Percentiles rank a stretch among this genome's conserved stretches.
These are phyloP conservation scores for Menidia menidia DNA, from an alignment of 2,797 vertebrate genomes.

Conservation along the genomic window DNA sequence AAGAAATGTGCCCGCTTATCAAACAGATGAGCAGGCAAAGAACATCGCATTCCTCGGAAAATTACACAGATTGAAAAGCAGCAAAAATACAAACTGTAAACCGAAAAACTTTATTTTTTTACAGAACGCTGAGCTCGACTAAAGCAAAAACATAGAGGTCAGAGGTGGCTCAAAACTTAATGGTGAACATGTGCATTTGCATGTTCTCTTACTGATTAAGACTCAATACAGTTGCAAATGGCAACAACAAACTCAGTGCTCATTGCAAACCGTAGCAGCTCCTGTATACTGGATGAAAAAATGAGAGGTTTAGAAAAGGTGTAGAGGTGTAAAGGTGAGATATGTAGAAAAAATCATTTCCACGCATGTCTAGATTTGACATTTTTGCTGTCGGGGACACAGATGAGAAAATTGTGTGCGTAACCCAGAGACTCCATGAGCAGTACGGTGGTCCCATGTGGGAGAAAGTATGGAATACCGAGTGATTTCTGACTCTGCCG, in stretches of 20 bases:
- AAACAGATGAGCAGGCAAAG: too few species aligned
- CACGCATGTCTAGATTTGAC: not conserved
- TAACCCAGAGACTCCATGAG: not conserved
- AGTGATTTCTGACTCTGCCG: not conserved
- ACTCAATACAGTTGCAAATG: not conserved
- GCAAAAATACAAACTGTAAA: too few species aligned
- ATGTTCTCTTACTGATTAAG: not conserved
- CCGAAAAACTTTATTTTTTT: too few species aligned
- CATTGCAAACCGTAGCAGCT: not conserved
- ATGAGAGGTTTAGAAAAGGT: not conserved
- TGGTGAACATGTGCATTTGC: not conserved
- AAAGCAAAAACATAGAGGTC: not conserved
- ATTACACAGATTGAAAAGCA: too few species aligned
- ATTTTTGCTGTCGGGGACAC: not conserved
- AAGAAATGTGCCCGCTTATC: too few species aligned
- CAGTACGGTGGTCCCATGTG: not conserved
- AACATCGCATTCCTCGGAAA: too few species aligned
- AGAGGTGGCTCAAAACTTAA: not conserved
- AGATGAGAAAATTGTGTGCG: not conserved
- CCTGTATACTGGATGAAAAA: not conserved
- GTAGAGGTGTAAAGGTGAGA: too few species aligned
- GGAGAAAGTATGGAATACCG: conserved; percentile 1
- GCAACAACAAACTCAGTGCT: not conserved
- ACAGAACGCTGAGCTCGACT: too few species aligned
- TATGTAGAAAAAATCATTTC: not conserved